phyloP scores from a whole-genome alignment of 2,797 vertebrate species.

The Bovichtus variegatus region DNA sequence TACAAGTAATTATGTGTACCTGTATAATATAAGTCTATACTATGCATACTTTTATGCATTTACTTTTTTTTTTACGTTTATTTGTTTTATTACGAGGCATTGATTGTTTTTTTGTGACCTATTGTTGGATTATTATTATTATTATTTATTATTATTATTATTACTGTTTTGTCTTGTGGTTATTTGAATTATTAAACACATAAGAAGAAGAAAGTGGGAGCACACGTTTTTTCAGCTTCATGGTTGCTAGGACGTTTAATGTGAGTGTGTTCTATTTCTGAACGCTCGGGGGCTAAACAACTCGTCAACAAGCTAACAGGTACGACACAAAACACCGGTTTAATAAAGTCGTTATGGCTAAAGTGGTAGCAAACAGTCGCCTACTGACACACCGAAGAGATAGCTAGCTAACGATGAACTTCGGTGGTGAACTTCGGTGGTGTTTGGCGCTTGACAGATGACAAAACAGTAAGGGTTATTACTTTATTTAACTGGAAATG shows the following conservation, averaged over 20 bases:
- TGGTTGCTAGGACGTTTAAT: neutral
- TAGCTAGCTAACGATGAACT: neutral
- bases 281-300: neutral
- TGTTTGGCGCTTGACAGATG: neutral
- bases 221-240: neutral
- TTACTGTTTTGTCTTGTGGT: neutral
- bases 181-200: neutral
- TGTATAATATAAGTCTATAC: too few relatives aligned
- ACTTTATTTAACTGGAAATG: neutral
- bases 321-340: neutral
- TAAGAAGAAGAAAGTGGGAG: too few relatives aligned
- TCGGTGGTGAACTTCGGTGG: neutral
- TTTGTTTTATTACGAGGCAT: neutral
- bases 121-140: too few relatives aligned
- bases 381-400: neutral
- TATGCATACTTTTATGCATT: neutral
- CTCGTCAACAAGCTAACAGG: neutral
- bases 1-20: too few relatives aligned
- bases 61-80: neutral
- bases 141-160: neutral
- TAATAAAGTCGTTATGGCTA: neutral
- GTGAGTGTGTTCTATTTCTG: neutral
- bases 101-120: neutral
- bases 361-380: neutral
- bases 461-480: neutral